phyloP scores from a whole-genome alignment of 2,113 vertebrate species.

The Melanerpes formicivorus region DNA sequence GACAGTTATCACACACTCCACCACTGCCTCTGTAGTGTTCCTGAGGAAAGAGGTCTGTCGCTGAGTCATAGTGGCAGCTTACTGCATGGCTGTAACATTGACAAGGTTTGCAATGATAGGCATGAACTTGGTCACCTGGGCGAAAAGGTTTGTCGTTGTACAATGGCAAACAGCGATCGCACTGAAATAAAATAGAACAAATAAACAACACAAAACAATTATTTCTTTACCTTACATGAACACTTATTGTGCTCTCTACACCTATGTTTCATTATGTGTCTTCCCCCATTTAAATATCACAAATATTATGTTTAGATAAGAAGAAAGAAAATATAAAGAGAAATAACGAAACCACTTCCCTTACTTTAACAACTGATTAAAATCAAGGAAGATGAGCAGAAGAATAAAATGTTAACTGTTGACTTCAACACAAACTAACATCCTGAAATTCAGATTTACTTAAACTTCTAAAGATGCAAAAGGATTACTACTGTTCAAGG shows the following conservation, averaged over 20 bases:
- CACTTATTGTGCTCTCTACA: background rate
- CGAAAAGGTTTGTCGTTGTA: slow-evolving; percentile 91
- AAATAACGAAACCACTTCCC: background rate
- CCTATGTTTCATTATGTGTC: background rate
- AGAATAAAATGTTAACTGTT: background rate
- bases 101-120: slow-evolving; percentile 87
- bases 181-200: slow-evolving; percentile 71
- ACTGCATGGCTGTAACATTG: slow-evolving; percentile 84
- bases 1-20: slow-evolving; percentile 88
- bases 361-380: background rate
- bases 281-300: background rate
- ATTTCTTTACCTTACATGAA: background rate
- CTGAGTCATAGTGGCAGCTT: slow-evolving; percentile 86
- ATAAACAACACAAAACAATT: background rate
- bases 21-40: slow-evolving; percentile 85
- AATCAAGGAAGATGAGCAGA: background rate
- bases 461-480: background rate
- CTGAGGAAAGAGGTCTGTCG: slow-evolving; percentile 80
- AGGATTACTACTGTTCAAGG: background rate
- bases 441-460: background rate
- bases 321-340: background rate
- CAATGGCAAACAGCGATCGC: slow-evolving; percentile 84
- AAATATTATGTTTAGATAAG: background rate
- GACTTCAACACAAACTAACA: background rate
- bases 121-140: slow-evolving; percentile 82